Conservation (phyloP, 2,888 invertebrate species). For the Nowickia ferox region DNA sequence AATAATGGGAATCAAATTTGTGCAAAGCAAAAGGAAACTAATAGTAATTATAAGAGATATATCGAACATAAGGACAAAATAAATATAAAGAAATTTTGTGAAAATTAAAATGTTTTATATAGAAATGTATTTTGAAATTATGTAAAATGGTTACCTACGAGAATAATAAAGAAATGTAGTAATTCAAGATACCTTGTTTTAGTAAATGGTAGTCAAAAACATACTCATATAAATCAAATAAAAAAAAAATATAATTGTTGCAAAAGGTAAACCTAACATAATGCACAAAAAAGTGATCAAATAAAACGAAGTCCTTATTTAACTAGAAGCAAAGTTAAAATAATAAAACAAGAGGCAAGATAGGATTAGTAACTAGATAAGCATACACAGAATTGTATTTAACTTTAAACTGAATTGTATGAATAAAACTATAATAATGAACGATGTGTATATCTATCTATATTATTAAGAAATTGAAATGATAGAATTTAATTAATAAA, state of each 20-base stretch:
- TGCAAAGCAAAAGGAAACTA: neutral
- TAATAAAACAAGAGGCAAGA: constrained; percentile 1
- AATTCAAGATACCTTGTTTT: constrained; percentile 8
- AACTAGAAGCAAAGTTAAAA: constrained; percentile 16
- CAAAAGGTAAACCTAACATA: too few relatives aligned
- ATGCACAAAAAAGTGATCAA: too few relatives aligned
- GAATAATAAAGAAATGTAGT: constrained; percentile 10
- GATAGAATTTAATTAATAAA: neutral
- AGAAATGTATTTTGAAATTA: constrained; percentile 9
- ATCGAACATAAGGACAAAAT: neutral
- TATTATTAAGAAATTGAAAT: neutral
- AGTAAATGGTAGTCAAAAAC: constrained; percentile 25
- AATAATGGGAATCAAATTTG: neutral
- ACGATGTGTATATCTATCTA: too few relatives aligned
- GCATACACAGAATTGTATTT: neutral
- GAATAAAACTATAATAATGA: too few relatives aligned
- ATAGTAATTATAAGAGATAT: neutral
- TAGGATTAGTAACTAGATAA: neutral
- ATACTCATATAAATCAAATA: constrained; percentile 24
- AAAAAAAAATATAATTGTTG: too few relatives aligned
- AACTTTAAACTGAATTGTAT: neutral
- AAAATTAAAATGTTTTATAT: constrained; percentile 2
- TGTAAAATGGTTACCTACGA: constrained; percentile 5
- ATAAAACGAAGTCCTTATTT: too few relatives aligned
- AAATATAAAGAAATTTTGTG: neutral